Base-by-base conservation (phyloP, 1,140 invertebrate species). In the Tetramorium parvispinum region DNA sequence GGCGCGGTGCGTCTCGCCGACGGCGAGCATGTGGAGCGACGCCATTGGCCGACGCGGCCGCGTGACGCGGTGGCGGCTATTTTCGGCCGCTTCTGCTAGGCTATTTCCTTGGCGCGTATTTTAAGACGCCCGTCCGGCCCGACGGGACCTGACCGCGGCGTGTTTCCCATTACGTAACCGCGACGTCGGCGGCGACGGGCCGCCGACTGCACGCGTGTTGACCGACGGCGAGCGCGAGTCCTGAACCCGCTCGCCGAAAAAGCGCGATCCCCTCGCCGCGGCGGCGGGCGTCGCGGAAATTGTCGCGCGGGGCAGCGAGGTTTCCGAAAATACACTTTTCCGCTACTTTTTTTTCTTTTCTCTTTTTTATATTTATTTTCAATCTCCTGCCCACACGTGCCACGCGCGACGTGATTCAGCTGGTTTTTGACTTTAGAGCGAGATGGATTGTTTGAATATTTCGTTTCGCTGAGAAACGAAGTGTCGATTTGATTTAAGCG, bases 31-130 rank as follows among this genome's bases (percentile, higher is more conserved):
- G 95, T 95, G 95, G 95, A 95, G 88, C 92, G n/a, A 93, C 83
- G 87, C 90, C 79, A 95, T 95, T 95, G 95, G 95, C 85, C 82
- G 83, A 63, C 3, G 71, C 82, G 65, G 49, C 61, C 24, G 75
- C 83, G 83, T 93, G 94, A 94, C 93, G 92, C 2, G 40, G 18
- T 85, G 88, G 88, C 90, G 61, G 92, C 88, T 95, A 94, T 95
- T 95, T 94, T 94, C 92, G 91, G 93, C 32, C 32, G 91, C 89
- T 93, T 94, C 92, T 93, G 92, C 91, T 91, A 92, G 91, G 91
- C 94, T 94, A 94, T 95, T 95, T 95, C 94, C 94, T 95, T 95
- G 94, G 94, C 94, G 94, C 94, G 94, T 95, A 95, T 95, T 95
- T 95, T 94, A 94, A 95, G 94, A 94, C 87, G 87, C 90, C 93